Evolutionary conservation across 2,113 vertebrate species (phyloP).

Genomic region (Pterocles gutturalis): DNA sequence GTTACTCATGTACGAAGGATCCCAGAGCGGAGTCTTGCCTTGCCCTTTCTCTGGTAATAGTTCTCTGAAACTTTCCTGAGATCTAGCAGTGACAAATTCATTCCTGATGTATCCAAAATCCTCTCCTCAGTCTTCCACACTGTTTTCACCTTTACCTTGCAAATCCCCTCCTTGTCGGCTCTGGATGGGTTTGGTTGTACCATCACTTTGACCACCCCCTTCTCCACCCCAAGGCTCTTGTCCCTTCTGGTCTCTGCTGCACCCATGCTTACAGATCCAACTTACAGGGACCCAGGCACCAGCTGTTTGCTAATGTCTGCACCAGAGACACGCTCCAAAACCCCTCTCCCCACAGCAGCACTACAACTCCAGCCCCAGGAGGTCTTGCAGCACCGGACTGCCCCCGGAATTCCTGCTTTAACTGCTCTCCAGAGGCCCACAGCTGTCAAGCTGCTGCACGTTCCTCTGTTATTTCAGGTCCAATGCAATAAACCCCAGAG

Average conservation of each 20-base stretch:
- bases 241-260: background rate
- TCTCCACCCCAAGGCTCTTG: background rate
- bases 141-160: background rate
- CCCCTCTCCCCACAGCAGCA: background rate
- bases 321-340: background rate
- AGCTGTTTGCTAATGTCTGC: background rate
- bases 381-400: background rate
- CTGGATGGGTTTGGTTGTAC: accelerated
- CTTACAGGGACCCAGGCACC: background rate
- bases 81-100: background rate
- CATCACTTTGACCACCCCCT: background rate
- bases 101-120: background rate
- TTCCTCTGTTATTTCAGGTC: background rate
- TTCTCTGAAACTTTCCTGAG: background rate
- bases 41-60: background rate
- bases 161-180: background rate
- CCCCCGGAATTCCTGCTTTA: background rate
- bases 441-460: background rate
- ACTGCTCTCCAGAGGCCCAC: background rate
- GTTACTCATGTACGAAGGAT: background rate
- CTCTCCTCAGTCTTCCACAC: accelerated
- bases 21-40: background rate
- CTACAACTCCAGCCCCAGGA: background rate
- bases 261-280: accelerated
- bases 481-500: background rate